Evolutionary conservation across 2,797 vertebrate species (phyloP), one percentile per base, ranked within the genome.

Genomic region (Caiman crocodilus): DNA sequence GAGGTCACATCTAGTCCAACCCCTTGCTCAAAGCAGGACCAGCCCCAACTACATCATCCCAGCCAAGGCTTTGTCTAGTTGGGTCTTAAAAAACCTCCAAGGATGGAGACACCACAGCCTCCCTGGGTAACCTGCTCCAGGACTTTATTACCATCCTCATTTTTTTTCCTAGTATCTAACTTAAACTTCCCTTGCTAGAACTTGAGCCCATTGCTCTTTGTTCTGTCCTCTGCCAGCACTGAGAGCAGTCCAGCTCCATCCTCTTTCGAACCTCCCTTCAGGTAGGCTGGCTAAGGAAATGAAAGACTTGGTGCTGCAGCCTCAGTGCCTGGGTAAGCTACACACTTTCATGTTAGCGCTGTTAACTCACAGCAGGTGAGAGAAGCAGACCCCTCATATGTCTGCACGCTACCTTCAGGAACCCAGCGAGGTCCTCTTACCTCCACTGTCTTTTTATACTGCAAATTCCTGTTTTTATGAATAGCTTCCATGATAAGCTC

Each of bases 381-480:
- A 55, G 78, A 74, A 42, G 14, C 50, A 26, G 23, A 50, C 15
- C 26, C 50, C 23, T 21, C 6, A 28, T 23, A 21, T n/a, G 55
- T 18, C 63, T 25, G 50, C n/a, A 21, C 6, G 35, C 12, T 16
- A 21, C 32, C 28, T 7, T 26, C 26, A 20, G 26, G 15, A 81
- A 57, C 42, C 76, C 32, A 82, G 73, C 26, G 79, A 1, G 0
- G 57, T 28, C 84, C 42, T 94, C 98, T 98, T 96, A 99, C 99
- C 82, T 99, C 99, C 98, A 99, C 97, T 30, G 99, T 98, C 97
- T 98, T 99, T 98, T 99, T 99, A 95, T 98, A 99, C 76, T 99
- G 99, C 28, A 98, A 64, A 16, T 96, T 97, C 96, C 96, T 99
- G 93, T 99, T 99, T 93, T 99, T 99, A 95, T 99, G 99, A 67